Conservation (phyloP, 2,888 invertebrate genomes). For the Diogma glabrata region DNA sequence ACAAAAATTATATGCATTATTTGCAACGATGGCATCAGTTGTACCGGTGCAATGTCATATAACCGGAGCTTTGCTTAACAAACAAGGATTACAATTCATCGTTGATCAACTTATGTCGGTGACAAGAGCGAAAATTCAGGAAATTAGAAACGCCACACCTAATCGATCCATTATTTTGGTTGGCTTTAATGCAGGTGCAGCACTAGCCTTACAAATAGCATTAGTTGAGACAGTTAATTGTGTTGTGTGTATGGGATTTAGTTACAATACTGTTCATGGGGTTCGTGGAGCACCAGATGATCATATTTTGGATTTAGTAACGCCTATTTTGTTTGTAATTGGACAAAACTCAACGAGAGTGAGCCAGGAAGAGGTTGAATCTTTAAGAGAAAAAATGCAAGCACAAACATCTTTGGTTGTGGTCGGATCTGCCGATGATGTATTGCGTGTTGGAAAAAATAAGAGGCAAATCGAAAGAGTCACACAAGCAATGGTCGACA, state of each 20-base stretch:
- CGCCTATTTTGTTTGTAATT: constrained; percentile 65
- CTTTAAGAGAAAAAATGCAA: constrained; percentile 60
- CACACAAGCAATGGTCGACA: constrained; percentile 69
- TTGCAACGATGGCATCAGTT: constrained; percentile 56
- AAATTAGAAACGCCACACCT: constrained; percentile 53
- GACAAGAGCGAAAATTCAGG: constrained; percentile 58
- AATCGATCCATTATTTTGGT: constrained; percentile 61
- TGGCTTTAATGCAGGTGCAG: constrained; percentile 65
- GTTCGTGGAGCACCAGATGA: constrained; percentile 66
- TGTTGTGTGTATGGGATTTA: constrained; percentile 68
- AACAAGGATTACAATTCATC: constrained; percentile 36
- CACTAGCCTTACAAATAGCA: constrained; percentile 62
- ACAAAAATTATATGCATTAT: constrained; percentile 56
- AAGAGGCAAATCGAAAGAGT: constrained; percentile 62
- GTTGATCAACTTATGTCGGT: constrained; percentile 53
- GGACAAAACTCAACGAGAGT: constrained; percentile 59
- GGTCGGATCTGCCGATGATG: constrained; percentile 69
- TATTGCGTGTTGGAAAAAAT: constrained; percentile 53
- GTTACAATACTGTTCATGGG: constrained; percentile 59
- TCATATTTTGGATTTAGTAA: constrained; percentile 54
- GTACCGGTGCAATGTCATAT: constrained; percentile 47
- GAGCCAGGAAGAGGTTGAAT: constrained; percentile 64
- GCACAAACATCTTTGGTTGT: constrained; percentile 65
- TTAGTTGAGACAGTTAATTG: constrained; percentile 59
- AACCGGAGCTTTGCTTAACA: constrained; percentile 29